A percentile compares a stretch with the other conserved stretches of the same genome.
These are phyloP conservation scores for Alcedo quadribrachys DNA, from an alignment of 2,797 vertebrate genomes.

Conservation along the genomic window DNA sequence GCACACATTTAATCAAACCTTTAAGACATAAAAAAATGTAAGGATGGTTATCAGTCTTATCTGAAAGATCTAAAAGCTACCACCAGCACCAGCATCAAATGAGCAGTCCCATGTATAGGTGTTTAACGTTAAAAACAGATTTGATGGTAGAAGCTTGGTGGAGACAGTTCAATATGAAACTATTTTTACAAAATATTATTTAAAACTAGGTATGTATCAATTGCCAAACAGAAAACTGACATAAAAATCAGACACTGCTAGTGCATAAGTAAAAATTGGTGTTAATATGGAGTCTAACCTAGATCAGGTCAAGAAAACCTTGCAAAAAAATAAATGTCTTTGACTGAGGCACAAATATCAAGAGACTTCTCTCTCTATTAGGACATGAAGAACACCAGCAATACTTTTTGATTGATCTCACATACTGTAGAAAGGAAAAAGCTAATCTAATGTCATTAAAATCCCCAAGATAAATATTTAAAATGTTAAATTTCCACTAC, in stretches of 20 bases:
- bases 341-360: conserved; percentile 1
- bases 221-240: conserved; percentile 8
- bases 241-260: conserved; percentile 26
- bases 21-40: conserved; percentile 21
- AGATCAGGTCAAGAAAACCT: conserved; percentile 12
- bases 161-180: neutral
- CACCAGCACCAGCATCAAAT: neutral
- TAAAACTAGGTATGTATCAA: neutral
- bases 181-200: conserved; percentile 2
- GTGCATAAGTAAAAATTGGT: conserved; percentile 27
- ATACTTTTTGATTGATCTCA: conserved; percentile 29
- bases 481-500: neutral
- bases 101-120: neutral
- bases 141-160: neutral
- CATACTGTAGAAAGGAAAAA: neutral
- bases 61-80: conserved; percentile 21
- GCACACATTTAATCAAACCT: conserved; percentile 50
- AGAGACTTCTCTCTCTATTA: neutral
- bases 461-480: neutral
- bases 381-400: neutral
- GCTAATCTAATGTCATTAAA: neutral
- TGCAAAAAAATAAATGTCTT: conserved; percentile 31
- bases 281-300: neutral
- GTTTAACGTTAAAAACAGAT: conserved; percentile 33
- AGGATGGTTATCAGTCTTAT: conserved; percentile 17